Evolutionary conservation across 2,888 invertebrate species (phyloP).

Genomic region (Acanthoscelides obtectus): DNA sequence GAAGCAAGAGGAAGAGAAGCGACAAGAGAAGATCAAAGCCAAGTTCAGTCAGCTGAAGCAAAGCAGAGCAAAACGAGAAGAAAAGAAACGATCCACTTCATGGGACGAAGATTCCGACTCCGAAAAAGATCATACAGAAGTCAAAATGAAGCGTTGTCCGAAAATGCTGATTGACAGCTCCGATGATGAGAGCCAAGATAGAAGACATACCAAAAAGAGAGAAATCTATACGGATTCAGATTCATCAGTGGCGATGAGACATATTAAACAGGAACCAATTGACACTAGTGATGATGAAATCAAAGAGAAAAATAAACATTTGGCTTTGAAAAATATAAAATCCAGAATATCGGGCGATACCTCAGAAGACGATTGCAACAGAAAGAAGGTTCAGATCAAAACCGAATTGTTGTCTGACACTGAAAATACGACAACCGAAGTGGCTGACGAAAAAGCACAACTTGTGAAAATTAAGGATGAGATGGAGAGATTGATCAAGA

Average conservation of each 20-base stretch:
- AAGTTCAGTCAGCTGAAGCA: slow-evolving; percentile 86
- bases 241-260: slow-evolving; percentile 46
- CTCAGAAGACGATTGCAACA: slow-evolving; percentile 63
- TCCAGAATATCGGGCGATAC: slow-evolving; percentile 75
- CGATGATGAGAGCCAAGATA: slow-evolving; percentile 39
- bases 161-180: slow-evolving; percentile 45
- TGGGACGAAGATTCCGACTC: slow-evolving; percentile 85
- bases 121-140: slow-evolving; percentile 39
- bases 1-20: slow-evolving; percentile 84
- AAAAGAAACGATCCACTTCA: slow-evolving; percentile 83
- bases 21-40: slow-evolving; percentile 80
- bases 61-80: slow-evolving; percentile 79
- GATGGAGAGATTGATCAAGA: slow-evolving; percentile 37
- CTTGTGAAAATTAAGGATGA: slow-evolving; percentile 36
- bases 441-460: slow-evolving; percentile 35
- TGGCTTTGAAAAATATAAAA: slow-evolving; percentile 58
- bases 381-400: slow-evolving; percentile 55
- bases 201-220: slow-evolving; percentile 40
- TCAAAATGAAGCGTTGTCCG: slow-evolving; percentile 32
- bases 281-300: slow-evolving; percentile 49
- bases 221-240: slow-evolving; percentile 54
- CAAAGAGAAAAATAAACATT: slow-evolving; percentile 48
- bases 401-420: slow-evolving; percentile 58
- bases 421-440: slow-evolving; percentile 35
- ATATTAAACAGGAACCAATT: slow-evolving; percentile 40